Conservation (phyloP, 2,113 vertebrate species). For the Nerophis ophidion region DNA sequence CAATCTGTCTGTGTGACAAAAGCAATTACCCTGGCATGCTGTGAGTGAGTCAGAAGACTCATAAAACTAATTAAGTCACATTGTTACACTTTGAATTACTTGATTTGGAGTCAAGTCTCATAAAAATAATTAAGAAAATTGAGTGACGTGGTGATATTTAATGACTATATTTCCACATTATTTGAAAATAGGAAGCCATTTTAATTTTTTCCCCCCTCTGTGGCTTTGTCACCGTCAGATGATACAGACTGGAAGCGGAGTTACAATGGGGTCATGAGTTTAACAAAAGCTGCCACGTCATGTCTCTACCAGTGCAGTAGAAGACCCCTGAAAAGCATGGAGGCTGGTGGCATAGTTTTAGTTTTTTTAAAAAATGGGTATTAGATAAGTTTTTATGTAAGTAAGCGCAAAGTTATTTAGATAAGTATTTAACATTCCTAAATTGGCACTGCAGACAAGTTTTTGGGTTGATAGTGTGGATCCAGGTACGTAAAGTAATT, state of each 20-base stretch:
- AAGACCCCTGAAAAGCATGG: neutral
- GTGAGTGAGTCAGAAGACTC: conserved; percentile 12
- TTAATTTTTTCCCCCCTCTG: neutral
- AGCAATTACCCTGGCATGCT: conserved; percentile 13
- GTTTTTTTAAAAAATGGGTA: neutral
- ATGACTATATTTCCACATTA: neutral
- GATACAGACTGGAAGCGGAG: conserved; percentile 10
- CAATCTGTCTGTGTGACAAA: conserved; percentile 14
- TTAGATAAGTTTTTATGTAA: too few relatives aligned
- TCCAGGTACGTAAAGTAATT: too few relatives aligned
- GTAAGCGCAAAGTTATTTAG: too few relatives aligned
- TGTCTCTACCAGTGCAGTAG: neutral
- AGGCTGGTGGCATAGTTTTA: neutral
- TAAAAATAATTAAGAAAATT: neutral
- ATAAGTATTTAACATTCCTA: too few relatives aligned
- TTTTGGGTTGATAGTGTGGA: too few relatives aligned
- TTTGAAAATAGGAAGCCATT: neutral
- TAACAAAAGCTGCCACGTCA: conserved; percentile 23
- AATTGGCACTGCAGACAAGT: too few relatives aligned
- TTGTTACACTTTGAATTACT: neutral
- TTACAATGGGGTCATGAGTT: conserved; percentile 41
- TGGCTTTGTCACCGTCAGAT: neutral
- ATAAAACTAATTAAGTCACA: conserved; percentile 5
- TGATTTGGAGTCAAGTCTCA: neutral
- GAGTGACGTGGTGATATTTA: too few relatives aligned